phyloP scores from a whole-genome alignment of 2,888 invertebrate species.

The Spisula solida region DNA sequence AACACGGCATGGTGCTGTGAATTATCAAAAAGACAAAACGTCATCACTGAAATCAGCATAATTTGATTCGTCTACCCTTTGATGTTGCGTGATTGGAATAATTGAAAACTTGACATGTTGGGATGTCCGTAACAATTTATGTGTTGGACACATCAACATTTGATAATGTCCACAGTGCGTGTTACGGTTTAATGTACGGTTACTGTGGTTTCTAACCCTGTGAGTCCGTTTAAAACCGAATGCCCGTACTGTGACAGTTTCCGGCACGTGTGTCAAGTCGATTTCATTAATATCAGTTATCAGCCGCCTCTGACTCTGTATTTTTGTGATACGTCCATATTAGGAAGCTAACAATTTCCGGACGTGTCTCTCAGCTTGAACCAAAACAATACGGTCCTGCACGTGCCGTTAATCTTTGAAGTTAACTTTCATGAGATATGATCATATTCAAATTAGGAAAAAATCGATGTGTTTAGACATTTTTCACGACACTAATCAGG shows the following conservation, averaged over 20 bases:
- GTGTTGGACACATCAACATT: too few species aligned
- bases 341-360: background rate
- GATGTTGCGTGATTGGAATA: background rate
- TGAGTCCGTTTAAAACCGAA: background rate
- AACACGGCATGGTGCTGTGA: background rate
- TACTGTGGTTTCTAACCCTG: background rate
- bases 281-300: background rate
- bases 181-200: too few species aligned
- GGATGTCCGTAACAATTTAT: too few species aligned
- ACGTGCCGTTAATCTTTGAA: background rate
- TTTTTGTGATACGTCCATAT: conserved; percentile 8
- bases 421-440: background rate
- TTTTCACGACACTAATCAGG: background rate
- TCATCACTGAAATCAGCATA: background rate
- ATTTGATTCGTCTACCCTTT: background rate
- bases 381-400: background rate
- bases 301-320: background rate
- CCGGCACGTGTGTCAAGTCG: background rate
- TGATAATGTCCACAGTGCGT: too few species aligned
- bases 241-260: background rate
- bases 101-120: too few species aligned
- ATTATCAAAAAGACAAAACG: background rate
- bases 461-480: background rate
- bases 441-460: background rate
- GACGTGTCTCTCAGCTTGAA: background rate